These are phyloP conservation scores for Trichogramma pretiosum DNA, from an alignment of 1,140 invertebrate genomes.

Conservation along the genomic window DNA sequence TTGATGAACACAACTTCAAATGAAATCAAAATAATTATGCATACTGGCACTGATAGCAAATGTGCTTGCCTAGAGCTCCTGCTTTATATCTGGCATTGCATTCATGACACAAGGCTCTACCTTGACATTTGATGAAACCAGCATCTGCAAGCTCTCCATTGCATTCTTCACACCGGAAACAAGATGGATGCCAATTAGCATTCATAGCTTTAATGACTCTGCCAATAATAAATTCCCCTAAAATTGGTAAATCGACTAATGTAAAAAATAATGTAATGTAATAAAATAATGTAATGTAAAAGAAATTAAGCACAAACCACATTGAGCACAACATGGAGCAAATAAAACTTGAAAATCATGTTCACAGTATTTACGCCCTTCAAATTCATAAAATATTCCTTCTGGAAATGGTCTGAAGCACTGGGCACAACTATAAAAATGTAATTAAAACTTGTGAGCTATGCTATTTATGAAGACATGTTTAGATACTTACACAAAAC, in stretches of 20 bases:
- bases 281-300: conserved; percentile 12
- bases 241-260: conserved; percentile 6
- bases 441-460: neutral
- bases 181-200: conserved; percentile 94
- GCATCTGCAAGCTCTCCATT: conserved; percentile 84
- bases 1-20: neutral
- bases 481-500: conserved; percentile 98
- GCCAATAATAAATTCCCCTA: conserved; percentile 91
- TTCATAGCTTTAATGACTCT: conserved; percentile 99
- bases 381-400: conserved; percentile 98
- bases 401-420: conserved; percentile 97
- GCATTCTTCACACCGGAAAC: conserved; percentile 94
- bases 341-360: conserved; percentile 98
- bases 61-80: conserved; percentile 88
- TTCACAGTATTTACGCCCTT: conserved; percentile 98
- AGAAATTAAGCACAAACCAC: conserved; percentile 53
- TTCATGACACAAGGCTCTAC: conserved; percentile 89
- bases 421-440: conserved; percentile 79
- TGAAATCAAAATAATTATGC: conserved; percentile 31
- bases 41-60: conserved; percentile 98
- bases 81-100: conserved; percentile 96
- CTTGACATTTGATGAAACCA: conserved; percentile 92
- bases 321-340: conserved; percentile 96
- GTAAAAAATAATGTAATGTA: conserved; percentile 9
- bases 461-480: conserved; percentile 6